Conservation (phyloP, 2,113 vertebrate species). For the Muscicapa adusta region DNA sequence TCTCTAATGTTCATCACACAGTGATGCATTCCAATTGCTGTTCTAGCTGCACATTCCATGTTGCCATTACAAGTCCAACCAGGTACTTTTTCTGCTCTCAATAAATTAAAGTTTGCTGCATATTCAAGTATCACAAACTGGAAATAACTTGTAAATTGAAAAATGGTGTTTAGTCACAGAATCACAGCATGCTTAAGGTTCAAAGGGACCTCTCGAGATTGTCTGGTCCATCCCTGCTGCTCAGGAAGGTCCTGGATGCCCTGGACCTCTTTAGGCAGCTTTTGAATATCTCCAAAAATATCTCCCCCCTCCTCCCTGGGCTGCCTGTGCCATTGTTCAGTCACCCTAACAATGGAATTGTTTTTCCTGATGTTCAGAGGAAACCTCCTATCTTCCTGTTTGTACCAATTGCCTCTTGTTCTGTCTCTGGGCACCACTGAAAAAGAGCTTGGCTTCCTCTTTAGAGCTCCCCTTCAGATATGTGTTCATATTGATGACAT, state of each 20-base stretch:
- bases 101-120: not conserved
- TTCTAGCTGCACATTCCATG: not conserved
- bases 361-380: not conserved
- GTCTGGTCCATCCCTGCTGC: not conserved
- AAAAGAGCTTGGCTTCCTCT: not conserved
- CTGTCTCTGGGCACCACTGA: not conserved
- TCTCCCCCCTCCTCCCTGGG: not conserved
- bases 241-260: not conserved
- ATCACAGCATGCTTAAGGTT: not conserved
- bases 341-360: not conserved
- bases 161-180: not conserved
- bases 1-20: not conserved
- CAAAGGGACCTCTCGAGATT: not conserved
- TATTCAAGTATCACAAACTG: not conserved
- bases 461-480: not conserved
- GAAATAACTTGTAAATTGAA: not conserved
- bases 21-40: accelerated
- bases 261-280: not conserved
- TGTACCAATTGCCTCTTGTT: not conserved
- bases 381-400: not conserved
- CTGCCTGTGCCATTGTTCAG: not conserved
- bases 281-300: not conserved
- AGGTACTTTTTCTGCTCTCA: not conserved
- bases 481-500: not conserved
- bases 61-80: not conserved